Evolutionary conservation across 2,797 vertebrate species (phyloP).

Genomic region (Limnodromus scolopaceus): DNA sequence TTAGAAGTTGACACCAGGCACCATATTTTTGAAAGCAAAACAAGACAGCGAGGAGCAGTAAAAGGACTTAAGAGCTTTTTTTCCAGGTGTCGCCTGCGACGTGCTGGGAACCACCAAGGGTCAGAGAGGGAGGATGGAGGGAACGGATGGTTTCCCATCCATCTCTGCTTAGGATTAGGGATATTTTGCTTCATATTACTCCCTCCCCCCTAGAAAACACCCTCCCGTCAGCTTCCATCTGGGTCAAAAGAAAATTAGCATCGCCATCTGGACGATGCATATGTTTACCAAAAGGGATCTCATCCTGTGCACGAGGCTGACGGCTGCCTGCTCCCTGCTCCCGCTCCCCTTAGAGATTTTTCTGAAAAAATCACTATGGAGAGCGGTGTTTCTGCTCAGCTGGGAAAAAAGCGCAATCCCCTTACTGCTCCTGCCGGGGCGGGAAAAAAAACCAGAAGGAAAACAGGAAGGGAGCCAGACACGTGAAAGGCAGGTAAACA

Average conservation of each 20-base stretch:
- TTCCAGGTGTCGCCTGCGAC: slow-evolving; percentile 40
- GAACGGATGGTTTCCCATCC: neutral
- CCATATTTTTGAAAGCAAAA: slow-evolving; percentile 59
- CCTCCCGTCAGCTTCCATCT: neutral
- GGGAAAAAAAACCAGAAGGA: neutral
- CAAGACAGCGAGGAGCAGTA: slow-evolving; percentile 66
- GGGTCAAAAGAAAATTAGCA: neutral
- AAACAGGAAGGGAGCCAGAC: slow-evolving; percentile 21
- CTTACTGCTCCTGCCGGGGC: slow-evolving; percentile 66
- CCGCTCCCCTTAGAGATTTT: neutral
- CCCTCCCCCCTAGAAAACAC: neutral
- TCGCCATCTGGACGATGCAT: neutral
- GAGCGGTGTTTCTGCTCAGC: slow-evolving; percentile 53
- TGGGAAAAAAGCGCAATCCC: slow-evolving; percentile 53
- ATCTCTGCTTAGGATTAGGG: neutral
- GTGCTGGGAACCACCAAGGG: slow-evolving; percentile 10
- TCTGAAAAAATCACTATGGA: neutral
- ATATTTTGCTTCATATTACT: neutral
- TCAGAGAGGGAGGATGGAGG: slow-evolving; percentile 7
- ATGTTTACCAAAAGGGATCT: neutral
- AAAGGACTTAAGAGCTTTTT: slow-evolving; percentile 50
- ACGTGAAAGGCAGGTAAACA: slow-evolving; percentile 43
- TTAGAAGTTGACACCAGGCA: slow-evolving; percentile 75
- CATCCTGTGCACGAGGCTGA: neutral
- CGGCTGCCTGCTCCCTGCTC: neutral